phyloP scores from a whole-genome alignment of 2,888 invertebrate genomes.

The Sminthurides aquaticus region DNA sequence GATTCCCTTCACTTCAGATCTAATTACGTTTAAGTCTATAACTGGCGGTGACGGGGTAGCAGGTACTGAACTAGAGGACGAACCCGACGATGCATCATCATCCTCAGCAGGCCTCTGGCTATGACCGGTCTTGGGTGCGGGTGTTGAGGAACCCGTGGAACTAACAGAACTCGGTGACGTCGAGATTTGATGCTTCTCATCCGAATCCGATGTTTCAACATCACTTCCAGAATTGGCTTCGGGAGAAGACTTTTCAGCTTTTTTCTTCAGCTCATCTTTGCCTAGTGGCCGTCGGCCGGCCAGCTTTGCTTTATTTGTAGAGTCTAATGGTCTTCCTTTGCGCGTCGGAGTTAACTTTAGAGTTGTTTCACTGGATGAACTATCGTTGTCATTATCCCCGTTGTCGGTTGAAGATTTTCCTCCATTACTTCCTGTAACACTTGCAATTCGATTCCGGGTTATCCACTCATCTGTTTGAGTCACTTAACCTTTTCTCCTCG shows the following conservation, averaged over 20 bases:
- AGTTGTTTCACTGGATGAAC: constrained; percentile 52
- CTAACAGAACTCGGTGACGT: constrained; percentile 24
- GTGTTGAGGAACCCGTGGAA: constrained; percentile 11
- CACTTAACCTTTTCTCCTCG: too few relatives aligned
- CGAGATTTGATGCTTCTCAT: constrained; percentile 27
- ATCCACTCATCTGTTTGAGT: too few relatives aligned
- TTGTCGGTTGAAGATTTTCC: neutral
- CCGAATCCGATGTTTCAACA: constrained; percentile 24
- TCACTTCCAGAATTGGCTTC: constrained; percentile 1
- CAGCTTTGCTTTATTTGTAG: constrained; percentile 14
- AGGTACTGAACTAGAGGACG: constrained; percentile 24
- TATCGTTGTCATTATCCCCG: constrained; percentile 49
- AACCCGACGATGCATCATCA: constrained; percentile 23
- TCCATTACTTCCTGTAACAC: constrained; percentile 45
- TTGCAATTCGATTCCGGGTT: constrained; percentile 75
- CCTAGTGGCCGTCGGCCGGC: constrained; percentile 4
- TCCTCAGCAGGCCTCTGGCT: constrained; percentile 16
- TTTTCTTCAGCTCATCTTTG: constrained; percentile 18
- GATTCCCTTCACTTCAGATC: too few relatives aligned
- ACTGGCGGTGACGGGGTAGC: too few relatives aligned
- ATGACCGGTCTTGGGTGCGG: neutral
- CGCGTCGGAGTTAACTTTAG: constrained; percentile 48
- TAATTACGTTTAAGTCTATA: too few relatives aligned
- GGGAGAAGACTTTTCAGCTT: too few relatives aligned
- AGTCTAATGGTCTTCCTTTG: constrained; percentile 44